These are phyloP conservation scores for Acipenser transmontanus DNA, from an alignment of 2,797 vertebrate genomes.

Conservation along the genomic window DNA sequence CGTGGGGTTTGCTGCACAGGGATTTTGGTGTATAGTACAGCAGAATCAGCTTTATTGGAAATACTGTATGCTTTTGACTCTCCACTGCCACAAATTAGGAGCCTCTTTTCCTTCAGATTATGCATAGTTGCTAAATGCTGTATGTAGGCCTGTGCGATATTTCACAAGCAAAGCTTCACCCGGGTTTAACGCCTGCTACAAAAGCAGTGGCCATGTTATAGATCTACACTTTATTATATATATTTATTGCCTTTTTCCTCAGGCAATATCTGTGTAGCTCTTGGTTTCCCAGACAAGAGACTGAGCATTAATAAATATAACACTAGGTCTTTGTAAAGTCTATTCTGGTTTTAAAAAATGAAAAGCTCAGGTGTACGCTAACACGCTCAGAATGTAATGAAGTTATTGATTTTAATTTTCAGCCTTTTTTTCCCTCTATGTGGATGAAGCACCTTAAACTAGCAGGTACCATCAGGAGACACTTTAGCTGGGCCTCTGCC, in stretches of 20 bases:
- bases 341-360: slow-evolving; percentile 29
- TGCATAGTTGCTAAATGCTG: no score
- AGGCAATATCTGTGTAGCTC: slow-evolving; percentile 55
- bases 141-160: no score
- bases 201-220: no score
- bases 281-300: slow-evolving; percentile 59
- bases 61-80: no score
- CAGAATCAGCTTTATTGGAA: no score
- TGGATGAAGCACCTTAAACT: slow-evolving; percentile 38
- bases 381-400: slow-evolving; percentile 65
- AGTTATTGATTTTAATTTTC: slow-evolving; percentile 83
- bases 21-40: no score
- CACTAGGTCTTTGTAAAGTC: slow-evolving; percentile 45
- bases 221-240: slow-evolving; percentile 17
- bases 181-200: no score
- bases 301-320: slow-evolving; percentile 64
- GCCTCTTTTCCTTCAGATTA: no score
- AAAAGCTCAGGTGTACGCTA: slow-evolving; percentile 35
- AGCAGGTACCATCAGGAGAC: slow-evolving; percentile 28
- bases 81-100: no score
- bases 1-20: no score
- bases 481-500: slow-evolving; percentile 28
- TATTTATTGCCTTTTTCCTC: slow-evolving; percentile 52
- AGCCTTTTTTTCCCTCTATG: slow-evolving; percentile 41
- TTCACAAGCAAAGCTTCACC: no score